A percentile compares a stretch with the other conserved stretches of the same genome.
These are phyloP conservation scores for Microplitis manilae DNA, from an alignment of 2,888 invertebrate genomes.

Conservation along the genomic window DNA sequence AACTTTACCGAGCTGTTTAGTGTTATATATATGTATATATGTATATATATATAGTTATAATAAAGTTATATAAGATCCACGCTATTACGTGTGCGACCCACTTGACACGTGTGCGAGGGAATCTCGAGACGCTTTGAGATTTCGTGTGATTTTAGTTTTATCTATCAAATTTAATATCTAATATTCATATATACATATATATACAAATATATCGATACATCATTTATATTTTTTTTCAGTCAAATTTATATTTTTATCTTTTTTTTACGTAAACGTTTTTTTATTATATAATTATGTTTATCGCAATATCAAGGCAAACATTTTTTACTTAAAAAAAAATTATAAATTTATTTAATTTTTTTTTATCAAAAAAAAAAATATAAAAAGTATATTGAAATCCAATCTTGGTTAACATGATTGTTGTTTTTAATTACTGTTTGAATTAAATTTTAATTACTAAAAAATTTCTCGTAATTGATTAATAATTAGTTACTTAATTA, in stretches of 20 bases:
- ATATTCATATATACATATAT: background rate
- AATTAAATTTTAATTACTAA: too few relatives aligned
- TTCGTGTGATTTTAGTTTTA: constrained; percentile 26
- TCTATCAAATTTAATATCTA: constrained; percentile 4
- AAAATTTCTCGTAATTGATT: too few relatives aligned
- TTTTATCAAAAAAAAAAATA: background rate
- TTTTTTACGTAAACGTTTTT: background rate
- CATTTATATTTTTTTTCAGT: background rate
- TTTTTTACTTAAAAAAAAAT: background rate
- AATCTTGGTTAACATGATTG: too few relatives aligned
- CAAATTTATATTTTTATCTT: background rate
- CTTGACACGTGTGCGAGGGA: constrained; percentile 49
- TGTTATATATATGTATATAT: constrained; percentile 1
- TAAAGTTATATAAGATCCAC: constrained; percentile 47
- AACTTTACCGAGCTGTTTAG: constrained; percentile 44
- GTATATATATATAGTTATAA: constrained; percentile 10
- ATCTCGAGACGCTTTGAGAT: constrained; percentile 29
- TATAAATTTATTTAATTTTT: background rate
- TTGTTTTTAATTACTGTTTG: too few relatives aligned
- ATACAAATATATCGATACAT: background rate
- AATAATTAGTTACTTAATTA: background rate
- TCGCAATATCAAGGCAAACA: background rate
- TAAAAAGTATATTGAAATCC: background rate
- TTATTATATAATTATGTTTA: background rate
- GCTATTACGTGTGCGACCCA: constrained; percentile 52